Conservation (phyloP, 2,888 invertebrate species). For the Xylota sylvarum region DNA sequence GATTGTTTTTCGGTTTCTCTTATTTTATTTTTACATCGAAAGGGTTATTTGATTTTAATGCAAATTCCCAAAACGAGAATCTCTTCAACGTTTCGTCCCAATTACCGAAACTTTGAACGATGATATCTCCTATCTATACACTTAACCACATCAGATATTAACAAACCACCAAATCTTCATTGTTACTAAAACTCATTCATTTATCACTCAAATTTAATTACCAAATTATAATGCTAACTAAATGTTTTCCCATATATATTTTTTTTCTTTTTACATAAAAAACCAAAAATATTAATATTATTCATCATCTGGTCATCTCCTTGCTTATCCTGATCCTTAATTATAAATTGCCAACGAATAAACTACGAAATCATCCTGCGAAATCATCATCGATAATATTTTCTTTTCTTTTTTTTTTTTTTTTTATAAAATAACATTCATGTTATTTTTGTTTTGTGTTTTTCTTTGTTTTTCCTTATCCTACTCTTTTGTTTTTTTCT, state of each 20-base stretch:
- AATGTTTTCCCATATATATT: constrained; percentile 83
- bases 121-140: constrained; percentile 17
- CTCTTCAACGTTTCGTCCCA: constrained; percentile 59
- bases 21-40: neutral
- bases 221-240: constrained; percentile 81
- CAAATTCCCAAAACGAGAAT: constrained; percentile 47
- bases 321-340: constrained; percentile 82
- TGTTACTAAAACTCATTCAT: constrained; percentile 49
- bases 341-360: constrained; percentile 77
- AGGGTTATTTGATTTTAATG: constrained; percentile 27
- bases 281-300: constrained; percentile 77
- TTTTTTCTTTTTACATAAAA: constrained; percentile 82
- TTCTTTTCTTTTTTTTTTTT: constrained; percentile 49
- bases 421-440: constrained; percentile 51
- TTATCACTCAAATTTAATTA: constrained; percentile 40
- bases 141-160: constrained; percentile 37
- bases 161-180: constrained; percentile 16
- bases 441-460: constrained; percentile 63
- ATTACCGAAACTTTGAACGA: constrained; percentile 54
- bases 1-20: neutral
- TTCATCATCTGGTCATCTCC: constrained; percentile 84
- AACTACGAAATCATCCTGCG: constrained; percentile 67
- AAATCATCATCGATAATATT: constrained; percentile 57
- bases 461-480: constrained; percentile 52
- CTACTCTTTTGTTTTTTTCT: constrained; percentile 47